A percentile compares a stretch with the other conserved stretches of the same genome.
phyloP scores from a whole-genome alignment of 2,113 vertebrate species.

The Monopterus albus region DNA sequence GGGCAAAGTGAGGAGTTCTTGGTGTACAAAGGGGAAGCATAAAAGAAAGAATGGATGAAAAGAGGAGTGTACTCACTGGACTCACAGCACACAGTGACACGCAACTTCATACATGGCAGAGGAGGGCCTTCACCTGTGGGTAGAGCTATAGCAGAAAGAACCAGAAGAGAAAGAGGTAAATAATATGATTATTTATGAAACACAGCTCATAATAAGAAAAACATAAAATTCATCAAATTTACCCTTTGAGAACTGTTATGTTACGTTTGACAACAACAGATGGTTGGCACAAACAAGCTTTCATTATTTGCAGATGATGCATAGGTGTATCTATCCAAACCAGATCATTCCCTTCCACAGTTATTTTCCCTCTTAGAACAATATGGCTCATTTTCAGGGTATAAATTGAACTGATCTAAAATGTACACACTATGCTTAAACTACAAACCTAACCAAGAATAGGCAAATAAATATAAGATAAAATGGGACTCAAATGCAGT shows the following conservation, averaged over 20 bases:
- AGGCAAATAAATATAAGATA: too few relatives aligned
- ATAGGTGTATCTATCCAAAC: too few relatives aligned
- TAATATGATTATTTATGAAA: constrained; percentile 28
- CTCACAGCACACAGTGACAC: constrained; percentile 81
- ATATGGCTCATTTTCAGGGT: too few relatives aligned
- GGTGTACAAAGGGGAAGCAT: constrained; percentile 51
- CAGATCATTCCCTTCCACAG: too few relatives aligned
- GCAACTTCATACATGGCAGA: constrained; percentile 84
- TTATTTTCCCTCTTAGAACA: too few relatives aligned
- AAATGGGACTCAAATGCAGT: too few relatives aligned
- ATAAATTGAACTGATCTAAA: too few relatives aligned
- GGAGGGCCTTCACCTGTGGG: constrained; percentile 80
- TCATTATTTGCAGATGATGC: too few relatives aligned
- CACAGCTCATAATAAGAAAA: constrained; percentile 11
- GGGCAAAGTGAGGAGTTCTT: constrained; percentile 45
- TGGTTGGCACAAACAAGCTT: too few relatives aligned
- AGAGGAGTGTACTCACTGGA: constrained; percentile 77
- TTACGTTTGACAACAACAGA: constrained; percentile 4
- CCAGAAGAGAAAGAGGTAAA: constrained; percentile 36
- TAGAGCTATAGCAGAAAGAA: constrained; percentile 75
- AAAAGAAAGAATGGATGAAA: constrained; percentile 65
- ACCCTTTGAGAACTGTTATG: constrained; percentile 3
- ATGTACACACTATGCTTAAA: too few relatives aligned
- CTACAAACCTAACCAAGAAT: too few relatives aligned
- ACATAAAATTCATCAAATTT: constrained; percentile 16